These are phyloP conservation scores for Caranx ignobilis DNA, from an alignment of 2,113 vertebrate species.

Conservation along the genomic window DNA sequence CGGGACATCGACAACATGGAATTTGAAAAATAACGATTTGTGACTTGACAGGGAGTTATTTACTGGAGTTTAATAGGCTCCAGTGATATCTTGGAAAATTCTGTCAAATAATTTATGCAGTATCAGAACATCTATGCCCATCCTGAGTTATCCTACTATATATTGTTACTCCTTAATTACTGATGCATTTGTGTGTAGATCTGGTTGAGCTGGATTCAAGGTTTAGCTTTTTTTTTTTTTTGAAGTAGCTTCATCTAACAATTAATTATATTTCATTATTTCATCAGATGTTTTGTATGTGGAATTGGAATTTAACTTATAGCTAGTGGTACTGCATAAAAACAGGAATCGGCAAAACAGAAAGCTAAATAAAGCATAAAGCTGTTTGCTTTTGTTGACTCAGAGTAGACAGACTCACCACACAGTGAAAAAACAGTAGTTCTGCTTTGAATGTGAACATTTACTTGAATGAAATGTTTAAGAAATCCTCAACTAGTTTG, in stretches of 20 bases:
- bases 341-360: not conserved
- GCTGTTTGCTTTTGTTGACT: not conserved
- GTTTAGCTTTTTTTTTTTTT: too few relatives aligned
- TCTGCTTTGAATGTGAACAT: not conserved
- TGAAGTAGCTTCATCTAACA: too few relatives aligned
- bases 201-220: not conserved
- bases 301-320: not conserved
- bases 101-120: not conserved
- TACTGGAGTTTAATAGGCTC: too few relatives aligned
- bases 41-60: too few relatives aligned
- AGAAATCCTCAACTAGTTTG: not conserved
- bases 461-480: not conserved
- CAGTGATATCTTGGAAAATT: too few relatives aligned
- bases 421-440: not conserved
- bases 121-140: not conserved
- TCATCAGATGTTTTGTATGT: not conserved
- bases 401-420: not conserved
- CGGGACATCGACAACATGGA: too few relatives aligned
- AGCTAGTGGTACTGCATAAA: not conserved
- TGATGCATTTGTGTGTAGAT: not conserved
- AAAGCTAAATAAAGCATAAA: too few relatives aligned
- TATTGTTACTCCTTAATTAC: not conserved
- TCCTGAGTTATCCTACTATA: not conserved
- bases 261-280: too few relatives aligned
- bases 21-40: too few relatives aligned